A percentile compares a stretch with the other conserved stretches of the same genome.
phyloP scores from a whole-genome alignment of 2,797 vertebrate genomes.

The Lateolabrax maculatus region DNA sequence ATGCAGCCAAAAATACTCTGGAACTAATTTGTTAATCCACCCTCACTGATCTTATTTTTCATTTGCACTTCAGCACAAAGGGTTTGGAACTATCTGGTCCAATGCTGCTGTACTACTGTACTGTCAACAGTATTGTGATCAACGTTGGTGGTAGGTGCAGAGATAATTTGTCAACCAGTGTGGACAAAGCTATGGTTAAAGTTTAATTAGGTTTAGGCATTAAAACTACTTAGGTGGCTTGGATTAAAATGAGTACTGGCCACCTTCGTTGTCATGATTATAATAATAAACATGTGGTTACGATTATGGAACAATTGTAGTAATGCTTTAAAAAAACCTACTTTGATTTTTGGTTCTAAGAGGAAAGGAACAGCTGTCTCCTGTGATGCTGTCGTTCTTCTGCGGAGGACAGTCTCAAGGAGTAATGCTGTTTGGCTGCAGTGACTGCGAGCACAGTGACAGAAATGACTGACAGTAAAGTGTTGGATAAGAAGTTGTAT shows the following conservation, averaged over 20 bases:
- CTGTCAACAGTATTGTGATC: neutral
- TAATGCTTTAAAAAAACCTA: too few relatives aligned
- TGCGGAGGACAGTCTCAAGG: too few relatives aligned
- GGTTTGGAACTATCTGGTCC: neutral
- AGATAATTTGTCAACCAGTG: neutral
- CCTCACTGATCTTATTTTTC: conserved; percentile 17
- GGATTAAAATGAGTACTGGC: too few relatives aligned
- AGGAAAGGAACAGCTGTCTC: too few relatives aligned
- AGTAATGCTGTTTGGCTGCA: neutral
- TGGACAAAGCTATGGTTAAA: too few relatives aligned
- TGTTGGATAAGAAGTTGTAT: neutral
- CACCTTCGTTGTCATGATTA: too few relatives aligned
- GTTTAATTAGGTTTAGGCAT: too few relatives aligned
- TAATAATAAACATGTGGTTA: too few relatives aligned
- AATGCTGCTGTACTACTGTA: neutral
- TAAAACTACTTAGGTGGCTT: too few relatives aligned
- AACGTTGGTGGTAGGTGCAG: neutral
- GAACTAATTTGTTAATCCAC: conserved; percentile 31
- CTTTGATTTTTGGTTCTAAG: too few relatives aligned
- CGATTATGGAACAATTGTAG: too few relatives aligned
- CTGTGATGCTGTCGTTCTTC: too few relatives aligned
- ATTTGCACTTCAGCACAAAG: conserved; percentile 22
- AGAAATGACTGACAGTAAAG: neutral
- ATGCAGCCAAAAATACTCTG: conserved; percentile 18
- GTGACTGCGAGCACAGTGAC: neutral